Evolutionary conservation across 53 echinoderm and acorn worm species (phyloP).

Genomic region (Paelopatides confundens): DNA sequence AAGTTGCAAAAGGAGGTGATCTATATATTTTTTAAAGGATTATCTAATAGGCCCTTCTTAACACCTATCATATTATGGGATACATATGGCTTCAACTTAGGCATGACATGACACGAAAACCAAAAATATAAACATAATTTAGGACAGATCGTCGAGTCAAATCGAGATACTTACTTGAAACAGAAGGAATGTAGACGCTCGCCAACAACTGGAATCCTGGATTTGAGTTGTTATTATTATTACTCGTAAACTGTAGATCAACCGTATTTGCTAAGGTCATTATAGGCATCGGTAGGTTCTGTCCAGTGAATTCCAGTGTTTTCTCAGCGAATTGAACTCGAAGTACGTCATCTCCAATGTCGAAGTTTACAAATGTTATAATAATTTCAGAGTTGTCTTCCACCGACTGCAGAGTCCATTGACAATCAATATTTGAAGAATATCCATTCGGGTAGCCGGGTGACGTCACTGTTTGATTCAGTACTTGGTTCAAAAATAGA

Average conservation of each 20-base stretch:
- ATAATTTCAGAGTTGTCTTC: background rate
- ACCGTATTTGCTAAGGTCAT: background rate
- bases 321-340: background rate
- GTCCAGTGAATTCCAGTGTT: background rate
- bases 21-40: too few species aligned
- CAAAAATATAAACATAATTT: too few species aligned
- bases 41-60: too few species aligned
- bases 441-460: conserved; percentile 20
- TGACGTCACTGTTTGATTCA: conserved; percentile 2
- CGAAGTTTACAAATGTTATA: conserved; percentile 22
- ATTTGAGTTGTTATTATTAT: background rate
- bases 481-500: background rate
- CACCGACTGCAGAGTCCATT: background rate
- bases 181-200: background rate
- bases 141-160: too few species aligned
- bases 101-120: too few species aligned
- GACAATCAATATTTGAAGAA: background rate
- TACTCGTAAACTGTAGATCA: conserved; percentile 10
- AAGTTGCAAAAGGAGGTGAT: too few species aligned
- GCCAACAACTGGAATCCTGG: background rate
- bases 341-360: conserved; percentile 1
- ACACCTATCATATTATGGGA: too few species aligned
- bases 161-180: conserved; percentile 3
- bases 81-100: too few species aligned
- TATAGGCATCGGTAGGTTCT: conserved; percentile 16